A percentile compares a stretch with the other conserved stretches of the same genome.
phyloP scores from a whole-genome alignment of 2,888 invertebrate genomes.

The Coecobrya sp. region DNA sequence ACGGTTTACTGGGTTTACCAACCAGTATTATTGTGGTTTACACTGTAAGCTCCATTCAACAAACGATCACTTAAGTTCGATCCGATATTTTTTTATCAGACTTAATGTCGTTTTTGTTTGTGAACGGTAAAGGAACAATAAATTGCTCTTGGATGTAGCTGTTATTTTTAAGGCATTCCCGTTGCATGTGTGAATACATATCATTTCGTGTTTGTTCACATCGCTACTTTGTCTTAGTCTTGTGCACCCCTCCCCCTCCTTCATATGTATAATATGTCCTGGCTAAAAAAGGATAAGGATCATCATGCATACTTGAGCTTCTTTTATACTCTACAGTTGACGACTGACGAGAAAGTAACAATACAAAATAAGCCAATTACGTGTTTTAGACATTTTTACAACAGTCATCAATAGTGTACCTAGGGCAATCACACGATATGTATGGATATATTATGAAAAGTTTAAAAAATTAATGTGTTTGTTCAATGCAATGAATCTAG shows the following conservation, averaged over 20 bases:
- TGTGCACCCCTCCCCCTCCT: background rate
- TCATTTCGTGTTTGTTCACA: background rate
- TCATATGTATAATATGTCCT: background rate
- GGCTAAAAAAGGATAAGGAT: background rate
- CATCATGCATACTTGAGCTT: background rate
- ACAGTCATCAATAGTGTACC: background rate
- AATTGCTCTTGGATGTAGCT: background rate
- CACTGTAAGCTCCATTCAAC: background rate
- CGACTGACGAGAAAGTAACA: background rate
- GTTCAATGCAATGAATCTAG: no score
- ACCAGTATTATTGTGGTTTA: background rate
- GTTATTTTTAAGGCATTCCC: constrained; percentile 18
- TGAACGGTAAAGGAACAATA: background rate
- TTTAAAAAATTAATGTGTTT: no score
- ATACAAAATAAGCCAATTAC: constrained; percentile 19
- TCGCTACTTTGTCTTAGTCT: background rate
- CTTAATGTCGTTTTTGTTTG: constrained; percentile 57
- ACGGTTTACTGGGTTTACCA: background rate
- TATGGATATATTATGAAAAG: no score
- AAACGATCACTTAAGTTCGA: constrained; percentile 29
- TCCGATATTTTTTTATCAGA: constrained; percentile 53
- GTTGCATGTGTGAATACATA: constrained; percentile 37
- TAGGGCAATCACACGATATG: no score
- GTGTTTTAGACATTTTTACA: constrained; percentile 3
- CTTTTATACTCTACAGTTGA: background rate